phyloP scores from a whole-genome alignment of 2,797 vertebrate species.

The Chelon auratus region DNA sequence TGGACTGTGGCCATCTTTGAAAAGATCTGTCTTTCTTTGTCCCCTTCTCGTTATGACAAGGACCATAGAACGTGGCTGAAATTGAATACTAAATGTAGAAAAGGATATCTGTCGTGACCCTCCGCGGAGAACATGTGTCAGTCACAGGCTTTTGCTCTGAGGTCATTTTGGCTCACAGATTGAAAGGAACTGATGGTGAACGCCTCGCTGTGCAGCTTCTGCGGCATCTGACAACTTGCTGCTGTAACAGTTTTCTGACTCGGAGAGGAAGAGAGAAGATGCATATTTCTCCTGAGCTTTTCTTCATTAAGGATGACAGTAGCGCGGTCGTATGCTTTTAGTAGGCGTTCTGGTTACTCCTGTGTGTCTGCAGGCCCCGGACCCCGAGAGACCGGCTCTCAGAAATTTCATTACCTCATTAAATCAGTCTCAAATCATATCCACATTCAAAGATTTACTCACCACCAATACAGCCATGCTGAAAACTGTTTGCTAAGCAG shows the following conservation, averaged over 20 bases:
- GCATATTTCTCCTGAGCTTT: slow-evolving; percentile 72
- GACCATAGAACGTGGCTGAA: slow-evolving; percentile 1
- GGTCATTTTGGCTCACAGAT: slow-evolving; percentile 68
- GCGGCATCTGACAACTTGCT: slow-evolving; percentile 63
- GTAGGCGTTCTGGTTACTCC: slow-evolving; percentile 60
- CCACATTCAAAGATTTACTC: slow-evolving; percentile 74
- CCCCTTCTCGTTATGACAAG: neutral
- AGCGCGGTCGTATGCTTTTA: slow-evolving; percentile 52
- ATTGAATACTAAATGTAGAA: slow-evolving; percentile 27
- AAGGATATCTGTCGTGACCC: slow-evolving; percentile 36
- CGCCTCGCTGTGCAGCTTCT: slow-evolving; percentile 55
- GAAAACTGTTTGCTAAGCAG: slow-evolving; percentile 59
- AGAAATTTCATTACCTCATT: slow-evolving; percentile 77
- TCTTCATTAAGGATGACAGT: slow-evolving; percentile 71
- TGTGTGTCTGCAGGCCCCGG: slow-evolving; percentile 64
- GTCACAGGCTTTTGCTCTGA: slow-evolving; percentile 59
- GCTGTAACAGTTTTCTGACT: slow-evolving; percentile 62
- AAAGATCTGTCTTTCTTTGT: neutral
- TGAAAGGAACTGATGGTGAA: slow-evolving; percentile 61
- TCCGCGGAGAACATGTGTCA: slow-evolving; percentile 59
- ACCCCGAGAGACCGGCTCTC: slow-evolving; percentile 64
- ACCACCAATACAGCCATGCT: slow-evolving; percentile 45
- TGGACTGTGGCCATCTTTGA: neutral
- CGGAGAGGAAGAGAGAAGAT: slow-evolving; percentile 44
- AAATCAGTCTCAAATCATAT: slow-evolving; percentile 72